Conservation (phyloP, 2,797 vertebrate species). For the Urosaurus nigricauda region DNA sequence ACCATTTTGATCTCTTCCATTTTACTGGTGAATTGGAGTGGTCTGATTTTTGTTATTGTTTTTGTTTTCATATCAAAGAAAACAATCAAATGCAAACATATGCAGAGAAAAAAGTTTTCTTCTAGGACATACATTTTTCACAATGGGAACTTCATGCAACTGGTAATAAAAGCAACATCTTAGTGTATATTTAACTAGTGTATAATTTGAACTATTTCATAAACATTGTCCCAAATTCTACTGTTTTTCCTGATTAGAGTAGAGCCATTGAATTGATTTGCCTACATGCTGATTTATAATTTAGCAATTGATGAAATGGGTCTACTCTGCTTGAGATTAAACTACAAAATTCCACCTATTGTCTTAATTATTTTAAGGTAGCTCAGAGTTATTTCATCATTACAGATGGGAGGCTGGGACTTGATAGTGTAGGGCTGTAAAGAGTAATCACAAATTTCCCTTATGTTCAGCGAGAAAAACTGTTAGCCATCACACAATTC, state of each 20-base stretch:
- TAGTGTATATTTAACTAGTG: not conserved
- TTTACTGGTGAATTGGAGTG: not conserved
- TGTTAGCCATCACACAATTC: too few relatives aligned
- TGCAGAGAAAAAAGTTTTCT: not conserved
- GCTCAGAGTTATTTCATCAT: not conserved
- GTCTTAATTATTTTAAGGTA: not conserved
- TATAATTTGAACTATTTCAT: not conserved
- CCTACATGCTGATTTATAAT: too few relatives aligned
- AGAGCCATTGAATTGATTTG: too few relatives aligned
- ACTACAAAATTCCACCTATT: too few relatives aligned
- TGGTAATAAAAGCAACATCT: not conserved
- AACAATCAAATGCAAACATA: not conserved
- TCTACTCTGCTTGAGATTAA: too few relatives aligned
- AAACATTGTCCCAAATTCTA: not conserved
- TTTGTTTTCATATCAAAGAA: not conserved
- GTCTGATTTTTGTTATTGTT: not conserved
- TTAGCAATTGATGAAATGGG: too few relatives aligned
- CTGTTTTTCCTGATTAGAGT: too few relatives aligned
- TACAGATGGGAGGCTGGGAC: not conserved
- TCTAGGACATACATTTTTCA: not conserved
- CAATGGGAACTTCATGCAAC: not conserved
- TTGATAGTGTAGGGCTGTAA: not conserved
- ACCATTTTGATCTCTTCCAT: constrained; percentile 26
- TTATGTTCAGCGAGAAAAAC: not conserved
- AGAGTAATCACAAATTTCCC: not conserved